phyloP scores from a whole-genome alignment of 2,888 invertebrate species.

The Leptogaster cylindrica region DNA sequence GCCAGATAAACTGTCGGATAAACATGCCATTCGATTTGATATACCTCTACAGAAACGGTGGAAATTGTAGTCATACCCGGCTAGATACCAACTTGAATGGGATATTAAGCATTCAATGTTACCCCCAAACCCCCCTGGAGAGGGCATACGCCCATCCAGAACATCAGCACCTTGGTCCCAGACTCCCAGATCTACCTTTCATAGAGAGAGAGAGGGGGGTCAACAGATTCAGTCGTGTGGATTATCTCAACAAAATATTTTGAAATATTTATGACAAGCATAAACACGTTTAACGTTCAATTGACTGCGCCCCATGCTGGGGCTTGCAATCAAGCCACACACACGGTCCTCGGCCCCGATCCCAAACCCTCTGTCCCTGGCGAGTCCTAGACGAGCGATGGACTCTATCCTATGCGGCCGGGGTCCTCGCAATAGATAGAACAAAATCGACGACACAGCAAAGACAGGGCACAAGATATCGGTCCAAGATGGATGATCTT shows the following conservation, averaged over 20 bases:
- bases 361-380: not conserved
- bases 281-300: conserved; percentile 38
- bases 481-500: conserved; percentile 18
- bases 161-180: too few species aligned
- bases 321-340: conserved; percentile 3
- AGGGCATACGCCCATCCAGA: conserved; percentile 16
- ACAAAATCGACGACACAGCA: conserved; percentile 24
- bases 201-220: too few species aligned
- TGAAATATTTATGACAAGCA: conserved; percentile 40
- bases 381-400: conserved; percentile 2
- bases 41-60: not conserved
- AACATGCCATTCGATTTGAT: conserved; percentile 28
- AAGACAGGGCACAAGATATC: conserved; percentile 9
- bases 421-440: not conserved
- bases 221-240: conserved; percentile 26
- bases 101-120: conserved; percentile 28
- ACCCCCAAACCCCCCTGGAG: not conserved
- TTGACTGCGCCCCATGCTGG: conserved; percentile 36
- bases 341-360: not conserved
- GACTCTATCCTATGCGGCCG: not conserved
- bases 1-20: conserved; percentile 37
- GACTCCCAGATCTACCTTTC: too few species aligned
- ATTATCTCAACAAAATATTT: conserved; percentile 38
- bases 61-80: conserved; percentile 21
- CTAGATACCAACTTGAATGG: conserved; percentile 32